Evolutionary conservation across 2,113 vertebrate species (phyloP), one percentile per base, ranked within the genome.

Genomic region (Terrapene triunguis): DNA sequence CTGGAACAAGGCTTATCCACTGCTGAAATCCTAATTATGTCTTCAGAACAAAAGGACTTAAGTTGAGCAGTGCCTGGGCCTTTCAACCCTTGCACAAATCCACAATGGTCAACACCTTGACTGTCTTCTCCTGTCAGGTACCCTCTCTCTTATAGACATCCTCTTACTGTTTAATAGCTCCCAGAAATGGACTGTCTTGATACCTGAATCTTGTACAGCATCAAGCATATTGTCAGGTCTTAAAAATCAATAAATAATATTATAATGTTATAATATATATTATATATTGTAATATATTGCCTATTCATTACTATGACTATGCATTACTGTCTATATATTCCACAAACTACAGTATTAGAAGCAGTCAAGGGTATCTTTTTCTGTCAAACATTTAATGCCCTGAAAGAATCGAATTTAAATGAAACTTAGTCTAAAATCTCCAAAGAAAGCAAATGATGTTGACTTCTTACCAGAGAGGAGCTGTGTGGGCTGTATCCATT

Each of bases 391-490:
- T 87, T 94, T 94, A 86, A 80, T 89, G 80, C 4, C 3, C n/a
- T 78, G 81, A 87, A 90, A 93, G 54, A 92, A 5, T 91, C 32
- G 42, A 85, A 29, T 27, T 51, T 85, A 50, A 88, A 42, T 25
- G 91, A 94, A 96, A 94, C 29, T 88, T 93, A 72, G 32, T 82
- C 54, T 87, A 44, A 90, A 95, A 95, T 48, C 19, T 84, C 59
- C 42, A 81, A 84, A 88, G 53, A 69, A 89, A 80, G 82, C 0
- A 5, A 85, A 27, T 57, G 19, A 57, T 91, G n/a, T n/a, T 80
- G 35, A 80, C 38, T 89, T 85, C 55, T 93, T 35, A 32, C 2
- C 16, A 87, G 76, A 81, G 82, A 72, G 32, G 76, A 91, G 21
- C 1, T 54, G 82, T 50, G 76, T 92, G 82, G 91, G 82, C 79